Evolutionary conservation across 2,797 vertebrate species (phyloP).

Genomic region (Scolopax rusticola): DNA sequence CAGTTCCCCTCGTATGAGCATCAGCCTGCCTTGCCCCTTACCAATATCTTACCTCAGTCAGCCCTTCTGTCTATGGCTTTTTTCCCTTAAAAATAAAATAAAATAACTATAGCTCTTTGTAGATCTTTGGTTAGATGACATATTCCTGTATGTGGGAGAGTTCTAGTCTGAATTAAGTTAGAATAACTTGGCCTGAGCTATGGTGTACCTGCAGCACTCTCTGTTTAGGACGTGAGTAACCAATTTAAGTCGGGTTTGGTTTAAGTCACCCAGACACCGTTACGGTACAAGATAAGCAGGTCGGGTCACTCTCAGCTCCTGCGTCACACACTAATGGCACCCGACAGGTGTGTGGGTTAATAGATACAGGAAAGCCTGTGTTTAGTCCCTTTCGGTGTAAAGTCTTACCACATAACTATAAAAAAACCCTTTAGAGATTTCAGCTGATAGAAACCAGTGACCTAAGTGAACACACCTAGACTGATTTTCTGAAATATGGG

Average conservation of each 20-base stretch:
- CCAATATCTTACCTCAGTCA: background rate
- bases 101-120: background rate
- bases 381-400: background rate
- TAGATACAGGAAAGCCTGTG: background rate
- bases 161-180: background rate
- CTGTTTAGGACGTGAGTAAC: background rate
- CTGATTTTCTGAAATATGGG: background rate
- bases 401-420: background rate
- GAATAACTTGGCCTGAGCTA: background rate
- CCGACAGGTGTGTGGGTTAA: background rate
- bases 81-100: background rate
- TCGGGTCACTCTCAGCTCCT: background rate
- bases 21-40: background rate
- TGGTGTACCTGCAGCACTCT: background rate
- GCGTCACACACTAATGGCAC: fast-evolving
- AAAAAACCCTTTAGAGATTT: background rate
- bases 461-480: background rate
- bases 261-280: background rate
- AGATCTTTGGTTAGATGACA: background rate
- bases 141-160: background rate
- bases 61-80: background rate
- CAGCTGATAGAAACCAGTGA: background rate
- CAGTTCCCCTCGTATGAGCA: background rate
- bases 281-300: background rate
- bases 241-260: background rate